A percentile compares a stretch with the other conserved stretches of the same genome.
Evolutionary conservation across 2,888 invertebrate genomes (phyloP).

Genomic region (Craniophora ligustri): DNA sequence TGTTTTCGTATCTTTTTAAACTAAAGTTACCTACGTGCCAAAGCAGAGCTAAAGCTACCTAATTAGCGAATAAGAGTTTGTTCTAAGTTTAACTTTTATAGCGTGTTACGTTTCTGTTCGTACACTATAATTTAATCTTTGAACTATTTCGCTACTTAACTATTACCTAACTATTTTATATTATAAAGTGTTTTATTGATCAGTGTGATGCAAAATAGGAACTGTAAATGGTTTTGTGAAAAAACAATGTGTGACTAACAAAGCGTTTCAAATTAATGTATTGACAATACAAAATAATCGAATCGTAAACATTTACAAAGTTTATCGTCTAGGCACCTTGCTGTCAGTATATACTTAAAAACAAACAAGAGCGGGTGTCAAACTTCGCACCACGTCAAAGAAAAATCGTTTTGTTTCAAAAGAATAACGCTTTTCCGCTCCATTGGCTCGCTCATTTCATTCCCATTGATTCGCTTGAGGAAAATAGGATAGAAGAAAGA

Average conservation of each 20-base stretch:
- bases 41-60: background rate
- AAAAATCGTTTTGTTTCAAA: constrained; percentile 72
- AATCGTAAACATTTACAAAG: constrained; percentile 24
- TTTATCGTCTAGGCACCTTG: constrained; percentile 21
- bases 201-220: too few species aligned
- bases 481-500: constrained; percentile 55
- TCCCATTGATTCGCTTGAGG: constrained; percentile 63
- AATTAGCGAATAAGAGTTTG: background rate
- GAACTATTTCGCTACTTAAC: background rate
- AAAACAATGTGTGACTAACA: background rate
- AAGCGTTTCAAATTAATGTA: background rate
- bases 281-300: constrained; percentile 4
- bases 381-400: constrained; percentile 60
- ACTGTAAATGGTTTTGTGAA: too few species aligned
- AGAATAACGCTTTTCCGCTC: constrained; percentile 73
- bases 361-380: constrained; percentile 63
- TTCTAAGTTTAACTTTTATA: background rate
- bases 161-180: too few species aligned
- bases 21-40: background rate
- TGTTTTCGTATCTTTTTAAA: background rate
- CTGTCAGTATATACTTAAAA: constrained; percentile 27
- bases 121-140: background rate
- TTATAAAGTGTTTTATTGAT: too few species aligned
- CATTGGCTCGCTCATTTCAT: constrained; percentile 73
- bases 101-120: background rate